Evolutionary conservation across 2,888 invertebrate species (phyloP), one percentile per base, ranked within the genome.

Genomic region (Celastrina argiolus): DNA sequence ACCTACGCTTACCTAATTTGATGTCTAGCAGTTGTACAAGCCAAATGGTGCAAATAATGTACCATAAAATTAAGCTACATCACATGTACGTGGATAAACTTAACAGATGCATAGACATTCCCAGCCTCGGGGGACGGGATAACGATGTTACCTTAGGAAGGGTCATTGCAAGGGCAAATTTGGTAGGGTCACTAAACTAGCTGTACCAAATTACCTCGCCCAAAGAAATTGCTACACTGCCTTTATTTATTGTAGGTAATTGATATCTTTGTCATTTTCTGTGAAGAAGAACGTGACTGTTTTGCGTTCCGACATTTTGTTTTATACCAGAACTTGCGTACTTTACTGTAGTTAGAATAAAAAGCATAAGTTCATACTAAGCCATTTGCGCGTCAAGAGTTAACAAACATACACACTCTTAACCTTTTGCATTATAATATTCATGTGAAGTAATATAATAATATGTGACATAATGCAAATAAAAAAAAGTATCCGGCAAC

Each of bases 121-220:
- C 71, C 74, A 71, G 84, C 87, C 88, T 81, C 85, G 74, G 75
- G 88, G 88, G 85, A 86, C 78, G 81, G 85, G 87, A 84, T 88
- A 89, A 88, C 87, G 82, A 80, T 80, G 87, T 89, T 88, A 88
- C 81, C 79, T 77, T 83, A 88, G 87, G 83, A 82, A 77, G 81
- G 81, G 84, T 84, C 82, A 83, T 82, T 78, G 80, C 77, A 75
- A 76, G 78, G 76, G 81, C 83, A 86, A 85, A 85, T 85, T 86
- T 84, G 84, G 81, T 84, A 83, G 81, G 86, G 84, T 86, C 83
- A 84, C 81, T 78, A 79, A 80, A 79, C 80, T 87, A 83, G 76
- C 81, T 74, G 78, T 78, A 72, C 79, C 77, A 84, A 87, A 87
- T 85, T 82, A 84, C 85, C 79, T 74, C 75, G 73, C 76, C 78